Percentiles rank a stretch among this genome's conserved stretches.
These are phyloP conservation scores for Cheirogaleus medius DNA, from an alignment of 2,113 vertebrate species.

Conservation along the genomic window DNA sequence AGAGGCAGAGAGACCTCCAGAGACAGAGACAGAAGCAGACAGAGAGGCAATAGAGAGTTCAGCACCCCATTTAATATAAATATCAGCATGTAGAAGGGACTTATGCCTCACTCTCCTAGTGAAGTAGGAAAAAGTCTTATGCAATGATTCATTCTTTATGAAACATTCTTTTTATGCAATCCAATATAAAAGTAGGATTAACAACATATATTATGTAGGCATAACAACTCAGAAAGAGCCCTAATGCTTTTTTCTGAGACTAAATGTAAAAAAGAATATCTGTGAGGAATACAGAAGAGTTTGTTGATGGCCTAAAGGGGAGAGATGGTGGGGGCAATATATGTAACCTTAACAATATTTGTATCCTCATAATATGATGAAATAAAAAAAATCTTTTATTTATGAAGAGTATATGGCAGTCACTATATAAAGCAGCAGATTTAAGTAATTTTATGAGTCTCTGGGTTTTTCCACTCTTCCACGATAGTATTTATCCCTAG, in stretches of 20 bases:
- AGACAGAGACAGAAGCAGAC: neutral
- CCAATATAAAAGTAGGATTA: neutral
- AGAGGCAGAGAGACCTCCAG: neutral
- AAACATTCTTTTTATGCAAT: too few species aligned
- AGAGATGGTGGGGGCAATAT: too few species aligned
- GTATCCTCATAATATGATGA: too few species aligned
- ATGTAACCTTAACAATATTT: too few species aligned
- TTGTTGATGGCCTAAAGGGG: neutral
- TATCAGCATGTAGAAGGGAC: neutral
- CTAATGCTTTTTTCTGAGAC: neutral
- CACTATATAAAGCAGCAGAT: neutral
- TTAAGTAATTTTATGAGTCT: neutral
- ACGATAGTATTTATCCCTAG: neutral
- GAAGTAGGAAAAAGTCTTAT: neutral
- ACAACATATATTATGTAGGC: accelerated
- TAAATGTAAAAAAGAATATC: neutral
- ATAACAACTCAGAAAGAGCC: neutral
- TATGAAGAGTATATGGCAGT: neutral
- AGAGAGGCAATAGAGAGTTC: neutral
- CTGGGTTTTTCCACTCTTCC: neutral
- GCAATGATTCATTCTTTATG: neutral
- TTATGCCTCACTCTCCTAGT: neutral
- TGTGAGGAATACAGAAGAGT: neutral
- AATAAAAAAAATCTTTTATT: neutral
- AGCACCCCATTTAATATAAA: neutral